Evolutionary conservation across 2,797 vertebrate species (phyloP).

Genomic region (Chaunax sp.): DNA sequence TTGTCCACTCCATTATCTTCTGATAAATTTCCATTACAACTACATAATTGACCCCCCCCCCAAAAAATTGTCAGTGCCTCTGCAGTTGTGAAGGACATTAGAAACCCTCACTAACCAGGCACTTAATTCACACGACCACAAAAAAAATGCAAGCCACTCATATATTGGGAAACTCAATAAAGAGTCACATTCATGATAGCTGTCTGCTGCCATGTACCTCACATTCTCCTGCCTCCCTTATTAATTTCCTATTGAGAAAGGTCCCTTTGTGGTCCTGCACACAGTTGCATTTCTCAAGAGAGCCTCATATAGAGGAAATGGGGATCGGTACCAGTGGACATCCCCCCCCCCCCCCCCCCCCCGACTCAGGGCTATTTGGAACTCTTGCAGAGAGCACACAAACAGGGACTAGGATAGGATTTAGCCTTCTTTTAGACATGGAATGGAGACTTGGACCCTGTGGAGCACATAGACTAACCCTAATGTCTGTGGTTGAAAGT

Average conservation of each 20-base stretch:
- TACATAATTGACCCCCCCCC: slow-evolving; percentile 40
- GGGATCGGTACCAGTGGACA: slow-evolving; percentile 62
- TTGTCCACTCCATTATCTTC: slow-evolving; percentile 59
- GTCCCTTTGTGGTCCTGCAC: slow-evolving; percentile 47
- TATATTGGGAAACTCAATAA: slow-evolving; percentile 63
- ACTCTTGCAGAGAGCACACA: slow-evolving; percentile 66
- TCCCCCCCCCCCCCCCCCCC: slow-evolving; percentile 41
- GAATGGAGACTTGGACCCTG: slow-evolving; percentile 62
- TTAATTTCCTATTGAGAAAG: slow-evolving; percentile 62
- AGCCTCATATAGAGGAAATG: slow-evolving; percentile 56
- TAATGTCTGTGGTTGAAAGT: slow-evolving; percentile 32
- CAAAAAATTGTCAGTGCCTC: slow-evolving; percentile 44
- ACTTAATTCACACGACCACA: slow-evolving; percentile 37
- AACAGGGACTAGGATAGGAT: slow-evolving; percentile 64
- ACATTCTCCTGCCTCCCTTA: slow-evolving; percentile 60
- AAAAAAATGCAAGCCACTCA: slow-evolving; percentile 13
- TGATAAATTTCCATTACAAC: slow-evolving; percentile 55
- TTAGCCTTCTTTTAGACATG: slow-evolving; percentile 67
- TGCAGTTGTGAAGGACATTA: no score
- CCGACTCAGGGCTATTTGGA: slow-evolving; percentile 68
- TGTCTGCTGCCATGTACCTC: slow-evolving; percentile 38
- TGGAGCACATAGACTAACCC: slow-evolving; percentile 54
- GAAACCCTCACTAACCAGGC: slow-evolving; percentile 23
- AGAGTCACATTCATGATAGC: slow-evolving; percentile 54
- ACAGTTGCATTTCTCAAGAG: slow-evolving; percentile 63